Evolutionary conservation across 2,797 vertebrate genomes (phyloP).

Genomic region (Thamnophis elegans): DNA sequence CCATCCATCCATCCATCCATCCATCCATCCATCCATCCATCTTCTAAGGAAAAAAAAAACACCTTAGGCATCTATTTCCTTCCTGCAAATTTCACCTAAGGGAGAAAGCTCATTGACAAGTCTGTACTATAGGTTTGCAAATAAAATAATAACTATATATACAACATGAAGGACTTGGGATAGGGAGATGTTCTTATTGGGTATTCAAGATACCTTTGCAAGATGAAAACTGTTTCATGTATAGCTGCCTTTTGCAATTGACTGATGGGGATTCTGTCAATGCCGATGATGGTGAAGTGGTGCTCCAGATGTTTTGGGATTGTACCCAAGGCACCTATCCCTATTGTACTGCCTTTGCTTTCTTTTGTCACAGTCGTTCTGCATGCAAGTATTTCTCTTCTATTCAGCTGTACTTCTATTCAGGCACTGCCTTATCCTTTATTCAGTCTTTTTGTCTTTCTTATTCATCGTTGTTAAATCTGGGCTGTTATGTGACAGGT

Average conservation of each 20-base stretch:
- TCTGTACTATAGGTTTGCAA: slow-evolving; percentile 8
- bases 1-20: background rate
- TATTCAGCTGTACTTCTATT: background rate
- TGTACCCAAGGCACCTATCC: background rate
- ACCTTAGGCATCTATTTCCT: background rate
- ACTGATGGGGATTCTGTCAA: background rate
- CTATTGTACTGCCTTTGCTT: background rate
- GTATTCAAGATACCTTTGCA: background rate
- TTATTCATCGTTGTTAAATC: background rate
- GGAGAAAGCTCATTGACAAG: slow-evolving; percentile 11
- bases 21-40: background rate
- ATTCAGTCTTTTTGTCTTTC: background rate
- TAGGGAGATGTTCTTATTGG: background rate
- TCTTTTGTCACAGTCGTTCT: background rate
- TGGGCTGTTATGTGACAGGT: background rate
- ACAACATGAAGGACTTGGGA: background rate
- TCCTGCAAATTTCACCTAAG: slow-evolving; percentile 18
- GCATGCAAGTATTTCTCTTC: background rate
- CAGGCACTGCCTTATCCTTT: background rate
- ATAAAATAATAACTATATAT: slow-evolving; percentile 11
- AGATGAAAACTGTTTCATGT: background rate
- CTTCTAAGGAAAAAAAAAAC: background rate
- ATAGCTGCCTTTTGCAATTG: background rate
- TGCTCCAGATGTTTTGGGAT: background rate
- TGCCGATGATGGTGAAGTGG: background rate